Evolutionary conservation across 1,140 invertebrate genomes (phyloP), one percentile per base, ranked within the genome.

Genomic region (Sarcophaga bullata): DNA sequence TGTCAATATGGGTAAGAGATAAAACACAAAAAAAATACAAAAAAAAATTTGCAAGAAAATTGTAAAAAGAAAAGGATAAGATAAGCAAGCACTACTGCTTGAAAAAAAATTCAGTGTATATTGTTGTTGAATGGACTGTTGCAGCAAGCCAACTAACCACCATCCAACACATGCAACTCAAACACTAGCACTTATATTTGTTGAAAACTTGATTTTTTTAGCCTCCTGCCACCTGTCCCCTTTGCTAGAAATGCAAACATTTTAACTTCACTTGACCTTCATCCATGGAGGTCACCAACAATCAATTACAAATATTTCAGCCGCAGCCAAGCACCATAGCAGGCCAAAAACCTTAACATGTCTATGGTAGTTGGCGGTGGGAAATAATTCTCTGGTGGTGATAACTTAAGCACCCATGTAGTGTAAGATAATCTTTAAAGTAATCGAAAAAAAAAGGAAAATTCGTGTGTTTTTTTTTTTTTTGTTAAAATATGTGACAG

Each of bases 281-380:
- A 68, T 25, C 62, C 62, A 68, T 68, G 62, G 62, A 68, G 62
- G 62, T 68, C 62, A 68, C 62, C 17, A 68, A 68, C 62, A 68
- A 68, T 68, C 62, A 68, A 68, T 68, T 68, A 68, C 62, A 68
- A 68, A 37, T 68, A 19, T 68, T 68, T 19, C 62, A 68, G 19
- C n/a, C 19, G 19, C 62, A 68, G 25, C 25, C 13, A 58, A 15
- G 8, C 54, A 58, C 8, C 6, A 15, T 15, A 58, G 54, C 54
- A 58, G 11, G 54, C 54, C n/a, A n/a, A 37, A 37, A 37, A 58
- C 13, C 13, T 58, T 58, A 58, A 58, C 7, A 13, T 58, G 54
- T 2, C 13, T n/a, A 58, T n/a, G 11, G 13, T 13, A 58, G n/a
- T 6, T n/a, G 54, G 11, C 54, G 6, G n/a, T 58, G 4, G 25